phyloP scores from a whole-genome alignment of 2,888 invertebrate species.

The Ganaspis brasiliensis region DNA sequence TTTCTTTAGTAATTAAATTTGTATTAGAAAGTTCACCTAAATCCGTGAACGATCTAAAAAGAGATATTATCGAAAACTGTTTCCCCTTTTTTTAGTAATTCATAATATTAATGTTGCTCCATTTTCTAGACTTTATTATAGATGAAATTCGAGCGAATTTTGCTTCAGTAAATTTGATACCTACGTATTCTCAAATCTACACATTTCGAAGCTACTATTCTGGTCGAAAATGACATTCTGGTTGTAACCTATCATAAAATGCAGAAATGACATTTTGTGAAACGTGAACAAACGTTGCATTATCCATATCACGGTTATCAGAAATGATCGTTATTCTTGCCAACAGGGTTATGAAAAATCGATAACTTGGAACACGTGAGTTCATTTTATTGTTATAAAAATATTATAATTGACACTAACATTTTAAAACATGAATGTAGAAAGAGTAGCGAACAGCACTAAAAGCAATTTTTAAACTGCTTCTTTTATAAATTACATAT shows the following conservation, averaged over 20 bases:
- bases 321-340: neutral
- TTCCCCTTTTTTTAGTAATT: neutral
- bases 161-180: neutral
- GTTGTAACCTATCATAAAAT: constrained; percentile 16
- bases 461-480: too few species aligned
- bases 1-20: too few species aligned
- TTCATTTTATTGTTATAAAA: constrained; percentile 21
- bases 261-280: neutral
- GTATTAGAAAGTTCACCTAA: neutral
- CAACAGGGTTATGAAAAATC: constrained; percentile 15
- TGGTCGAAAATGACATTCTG: neutral
- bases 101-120: neutral
- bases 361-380: constrained; percentile 13
- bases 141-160: neutral
- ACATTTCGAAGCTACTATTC: neutral
- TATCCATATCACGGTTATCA: constrained; percentile 21
- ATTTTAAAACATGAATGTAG: neutral
- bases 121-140: neutral
- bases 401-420: constrained; percentile 1
- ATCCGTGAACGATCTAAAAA: neutral
- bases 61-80: neutral
- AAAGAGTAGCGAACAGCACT: neutral
- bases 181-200: neutral
- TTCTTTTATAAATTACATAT: too few species aligned
- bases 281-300: constrained; percentile 4